Evolutionary conservation across 1,140 invertebrate genomes (phyloP).

Genomic region (Amyelois transitella): DNA sequence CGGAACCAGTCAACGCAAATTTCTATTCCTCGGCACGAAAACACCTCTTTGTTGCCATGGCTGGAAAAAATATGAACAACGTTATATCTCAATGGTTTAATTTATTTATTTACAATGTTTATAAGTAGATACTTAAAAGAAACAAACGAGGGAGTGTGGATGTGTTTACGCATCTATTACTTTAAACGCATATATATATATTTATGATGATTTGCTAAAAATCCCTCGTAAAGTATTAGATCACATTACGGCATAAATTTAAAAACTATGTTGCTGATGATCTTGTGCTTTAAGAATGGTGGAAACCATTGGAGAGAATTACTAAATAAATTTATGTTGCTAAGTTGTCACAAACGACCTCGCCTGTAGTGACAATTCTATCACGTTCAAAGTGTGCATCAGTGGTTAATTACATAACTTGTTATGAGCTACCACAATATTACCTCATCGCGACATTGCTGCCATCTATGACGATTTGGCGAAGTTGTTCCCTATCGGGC

Average conservation of each 20-base stretch:
- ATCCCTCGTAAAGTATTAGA: no score
- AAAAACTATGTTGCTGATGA: no score
- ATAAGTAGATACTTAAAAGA: no score
- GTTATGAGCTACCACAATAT: constrained; percentile 10
- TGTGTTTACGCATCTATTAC: no score
- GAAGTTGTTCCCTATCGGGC: constrained; percentile 71
- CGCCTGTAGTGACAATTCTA: not conserved
- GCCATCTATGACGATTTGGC: constrained; percentile 96
- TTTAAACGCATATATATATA: no score
- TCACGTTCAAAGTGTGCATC: not conserved
- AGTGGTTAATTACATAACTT: not conserved
- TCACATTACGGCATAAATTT: no score
- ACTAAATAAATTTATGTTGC: not conserved
- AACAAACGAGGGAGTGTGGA: no score
- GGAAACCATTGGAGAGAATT: not conserved
- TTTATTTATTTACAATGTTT: no score
- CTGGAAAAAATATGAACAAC: constrained; percentile 68
- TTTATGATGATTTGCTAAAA: no score
- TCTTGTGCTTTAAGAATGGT: no score
- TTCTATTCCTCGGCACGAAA: constrained; percentile 95
- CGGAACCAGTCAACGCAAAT: constrained; percentile 95
- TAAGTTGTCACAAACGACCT: not conserved
- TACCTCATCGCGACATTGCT: constrained; percentile 98
- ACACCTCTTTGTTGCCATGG: constrained; percentile 96
- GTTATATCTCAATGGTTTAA: no score